Percentiles rank a stretch among this genome's conserved stretches.
Conservation (phyloP, 2,888 invertebrate genomes). For the Limnephilus rhombicus region DNA sequence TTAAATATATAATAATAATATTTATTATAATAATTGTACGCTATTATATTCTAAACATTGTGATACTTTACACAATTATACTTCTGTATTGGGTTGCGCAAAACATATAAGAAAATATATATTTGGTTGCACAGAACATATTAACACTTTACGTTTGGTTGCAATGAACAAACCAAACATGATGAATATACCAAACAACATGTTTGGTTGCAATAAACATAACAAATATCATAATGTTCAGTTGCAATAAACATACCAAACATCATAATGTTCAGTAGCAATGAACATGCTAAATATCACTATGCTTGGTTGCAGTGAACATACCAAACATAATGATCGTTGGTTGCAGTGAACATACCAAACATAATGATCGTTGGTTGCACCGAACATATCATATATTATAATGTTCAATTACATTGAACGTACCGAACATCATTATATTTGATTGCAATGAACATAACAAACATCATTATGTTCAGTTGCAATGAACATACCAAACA, state of each 20-base stretch:
- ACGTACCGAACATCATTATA: background rate
- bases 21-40: background rate
- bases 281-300: background rate
- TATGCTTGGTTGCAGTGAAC: background rate
- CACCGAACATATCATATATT: background rate
- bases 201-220: background rate
- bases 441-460: background rate
- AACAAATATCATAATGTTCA: background rate
- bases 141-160: background rate
- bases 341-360: background rate
- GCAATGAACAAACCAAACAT: background rate
- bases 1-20: constrained; percentile 27
- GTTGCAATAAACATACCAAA: background rate
- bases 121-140: background rate
- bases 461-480: background rate
- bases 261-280: background rate
- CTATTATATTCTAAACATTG: background rate
- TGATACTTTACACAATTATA: background rate
- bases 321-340: background rate
- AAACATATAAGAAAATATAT: background rate
- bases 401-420: too few relatives aligned
- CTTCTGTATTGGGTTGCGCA: background rate
- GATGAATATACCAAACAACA: background rate
- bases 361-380: background rate
- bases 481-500: background rate